Conservation (phyloP, 1,140 invertebrate species). For the Brachionus plicatilis region DNA sequence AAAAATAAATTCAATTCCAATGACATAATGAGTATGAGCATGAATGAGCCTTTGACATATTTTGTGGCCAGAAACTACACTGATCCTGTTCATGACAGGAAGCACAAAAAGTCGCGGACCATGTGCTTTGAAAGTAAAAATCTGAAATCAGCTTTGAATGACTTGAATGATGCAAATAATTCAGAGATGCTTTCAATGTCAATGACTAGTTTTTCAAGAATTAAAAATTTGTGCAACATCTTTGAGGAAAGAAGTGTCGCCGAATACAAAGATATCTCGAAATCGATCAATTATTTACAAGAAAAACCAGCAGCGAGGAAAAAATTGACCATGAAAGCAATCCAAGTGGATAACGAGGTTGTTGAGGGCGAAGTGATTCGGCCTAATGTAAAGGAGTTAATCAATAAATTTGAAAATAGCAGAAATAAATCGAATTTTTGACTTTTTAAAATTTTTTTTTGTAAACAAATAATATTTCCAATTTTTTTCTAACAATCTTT, state of each 20-base stretch:
- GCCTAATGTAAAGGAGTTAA: conserved; percentile 22
- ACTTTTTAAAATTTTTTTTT: conserved; percentile 23
- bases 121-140: background rate
- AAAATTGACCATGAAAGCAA: background rate
- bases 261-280: background rate
- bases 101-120: background rate
- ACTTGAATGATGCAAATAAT: background rate
- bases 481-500: background rate
- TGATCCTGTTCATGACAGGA: background rate
- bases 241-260: background rate
- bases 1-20: background rate
- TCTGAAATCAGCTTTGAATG: background rate
- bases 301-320: background rate
- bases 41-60: background rate
- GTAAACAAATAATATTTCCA: conserved; percentile 22
- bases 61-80: background rate
- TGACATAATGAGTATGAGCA: background rate
- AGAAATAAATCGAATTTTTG: conserved; percentile 35
- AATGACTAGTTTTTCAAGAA: conserved; percentile 3
- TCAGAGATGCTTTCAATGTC: background rate
- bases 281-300: conserved; percentile 11
- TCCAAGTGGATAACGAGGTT: background rate
- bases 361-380: background rate
- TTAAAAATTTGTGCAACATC: background rate
- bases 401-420: conserved; percentile 38